Conservation (phyloP, 2,888 invertebrate species). For the Calephelis perditalis region DNA sequence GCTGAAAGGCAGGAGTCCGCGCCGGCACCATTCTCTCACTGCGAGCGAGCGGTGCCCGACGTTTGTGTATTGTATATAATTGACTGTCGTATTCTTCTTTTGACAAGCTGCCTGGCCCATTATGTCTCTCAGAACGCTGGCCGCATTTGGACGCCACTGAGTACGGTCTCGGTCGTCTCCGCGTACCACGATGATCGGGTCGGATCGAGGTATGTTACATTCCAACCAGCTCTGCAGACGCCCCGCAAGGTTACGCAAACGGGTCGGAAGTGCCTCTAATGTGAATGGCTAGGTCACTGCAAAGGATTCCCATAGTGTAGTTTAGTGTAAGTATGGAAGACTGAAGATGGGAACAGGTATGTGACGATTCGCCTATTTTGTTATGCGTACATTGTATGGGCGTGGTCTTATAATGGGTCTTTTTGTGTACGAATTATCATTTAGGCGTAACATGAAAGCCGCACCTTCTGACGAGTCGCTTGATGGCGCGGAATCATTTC, state of each 20-base stretch:
- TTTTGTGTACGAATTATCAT: slow-evolving; percentile 52
- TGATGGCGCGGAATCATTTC: not conserved
- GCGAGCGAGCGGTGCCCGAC: slow-evolving; percentile 61
- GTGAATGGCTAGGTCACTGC: slow-evolving; percentile 50
- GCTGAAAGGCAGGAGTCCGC: slow-evolving; percentile 33
- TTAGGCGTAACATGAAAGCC: slow-evolving; percentile 38
- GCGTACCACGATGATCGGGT: slow-evolving; percentile 65
- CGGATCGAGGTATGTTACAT: slow-evolving; percentile 44
- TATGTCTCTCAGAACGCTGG: slow-evolving; percentile 67
- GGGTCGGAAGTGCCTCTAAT: slow-evolving; percentile 62
- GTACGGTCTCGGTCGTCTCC: slow-evolving; percentile 69
- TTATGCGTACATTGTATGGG: slow-evolving; percentile 42
- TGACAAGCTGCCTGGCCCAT: slow-evolving; percentile 72
- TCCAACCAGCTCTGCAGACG: slow-evolving; percentile 8
- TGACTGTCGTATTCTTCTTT: slow-evolving; percentile 73
- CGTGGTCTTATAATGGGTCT: slow-evolving; percentile 49
- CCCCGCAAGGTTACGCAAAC: slow-evolving; percentile 49
- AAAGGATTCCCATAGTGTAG: not conserved
- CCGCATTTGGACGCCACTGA: slow-evolving; percentile 71
- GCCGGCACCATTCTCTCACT: slow-evolving; percentile 61
- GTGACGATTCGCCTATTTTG: slow-evolving; percentile 24
- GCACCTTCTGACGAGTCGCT: slow-evolving; percentile 33
- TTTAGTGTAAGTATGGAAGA: slow-evolving; percentile 50
- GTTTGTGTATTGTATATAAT: slow-evolving; percentile 74
- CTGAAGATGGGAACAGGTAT: slow-evolving; percentile 39